Base-by-base conservation (phyloP, 2,888 invertebrate genomes). In the Conistra vaccinii region DNA sequence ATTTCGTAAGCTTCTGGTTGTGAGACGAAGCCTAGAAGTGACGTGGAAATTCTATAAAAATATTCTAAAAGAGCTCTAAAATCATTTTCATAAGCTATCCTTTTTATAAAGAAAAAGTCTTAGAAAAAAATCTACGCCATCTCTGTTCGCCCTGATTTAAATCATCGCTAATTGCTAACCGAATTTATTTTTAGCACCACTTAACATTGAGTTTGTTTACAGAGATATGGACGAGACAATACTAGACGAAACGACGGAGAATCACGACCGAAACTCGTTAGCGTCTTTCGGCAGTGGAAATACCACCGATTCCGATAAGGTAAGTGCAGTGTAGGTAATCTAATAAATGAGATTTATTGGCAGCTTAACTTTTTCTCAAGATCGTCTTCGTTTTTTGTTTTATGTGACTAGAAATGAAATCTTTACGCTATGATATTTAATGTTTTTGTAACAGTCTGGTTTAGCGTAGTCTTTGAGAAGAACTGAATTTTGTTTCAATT, bases 231-330 rank as follows among this genome's bases (percentile, higher is more conserved):
- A 99, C 85, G 99, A 99, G 86, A 97, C 98, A 23, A 97, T 98
- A 14, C 96, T 98, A 63, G 98, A 99, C 83, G 98, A 98, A 90
- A 98, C 98, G 86, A 98, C 98, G 79, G 99, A 99, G 91, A 98
- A 98, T 92, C 96, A 98, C 81, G 99, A 99, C 92, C 97, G 99
- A 77, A 99, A 99, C 90, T 98, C 98, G 0, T 94, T 99, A 86
- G 98, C 98, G 51, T 99, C 99, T 58, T 99, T 99, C 89, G 99
- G 99, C 70, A 99, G 99, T 78, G 99, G 99, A 53, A 99, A 99
- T 94, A 99, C 99, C 29, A 98, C 98, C 1, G 98, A 98, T 95
- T 99, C 99, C 77, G 99, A 99, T 94, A 98, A 99, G 98, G 99
- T 99, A 96, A 97, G 98, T 95, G 39, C 32, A 29, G 9, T 60